Conservation (phyloP, 1,140 invertebrate species). For the Trypoxylus dichotomus region DNA sequence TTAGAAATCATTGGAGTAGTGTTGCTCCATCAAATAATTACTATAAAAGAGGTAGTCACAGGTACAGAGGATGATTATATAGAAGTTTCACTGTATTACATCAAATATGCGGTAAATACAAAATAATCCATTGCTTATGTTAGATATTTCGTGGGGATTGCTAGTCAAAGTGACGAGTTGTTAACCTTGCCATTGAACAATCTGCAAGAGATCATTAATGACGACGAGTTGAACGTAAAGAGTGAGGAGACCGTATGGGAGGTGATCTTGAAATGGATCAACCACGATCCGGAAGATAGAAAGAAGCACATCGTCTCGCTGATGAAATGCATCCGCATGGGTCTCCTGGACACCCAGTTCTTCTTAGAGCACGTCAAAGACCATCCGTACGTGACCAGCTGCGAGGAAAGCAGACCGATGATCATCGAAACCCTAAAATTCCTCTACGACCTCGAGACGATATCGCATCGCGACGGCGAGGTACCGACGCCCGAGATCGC, state of each 20-base stretch:
- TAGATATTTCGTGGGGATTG: slow-evolving; percentile 73
- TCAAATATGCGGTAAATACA: no score
- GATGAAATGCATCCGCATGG: slow-evolving; percentile 79
- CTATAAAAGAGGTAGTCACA: no score
- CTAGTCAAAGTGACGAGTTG: slow-evolving; percentile 71
- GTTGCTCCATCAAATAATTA: no score
- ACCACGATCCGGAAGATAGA: slow-evolving; percentile 51
- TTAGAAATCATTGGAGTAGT: no score
- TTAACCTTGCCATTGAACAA: slow-evolving; percentile 69
- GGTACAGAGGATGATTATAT: no score
- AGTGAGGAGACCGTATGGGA: slow-evolving; percentile 71
- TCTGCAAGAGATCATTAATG: slow-evolving; percentile 68
- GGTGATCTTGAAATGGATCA: slow-evolving; percentile 65
- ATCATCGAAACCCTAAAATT: slow-evolving; percentile 76
- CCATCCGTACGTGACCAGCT: slow-evolving; percentile 64
- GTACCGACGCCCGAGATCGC: slow-evolving; percentile 66
- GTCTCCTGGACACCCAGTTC: slow-evolving; percentile 80
- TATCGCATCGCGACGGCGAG: slow-evolving; percentile 61
- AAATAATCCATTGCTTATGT: no score
- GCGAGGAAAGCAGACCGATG: slow-evolving; percentile 66
- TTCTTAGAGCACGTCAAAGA: slow-evolving; percentile 72
- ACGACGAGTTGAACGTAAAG: slow-evolving; percentile 75
- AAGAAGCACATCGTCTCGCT: slow-evolving; percentile 56
- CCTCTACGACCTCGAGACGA: slow-evolving; percentile 74
- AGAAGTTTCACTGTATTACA: no score